Base-by-base conservation (phyloP, 2,113 vertebrate species). In the Alaudala cheleensis region DNA sequence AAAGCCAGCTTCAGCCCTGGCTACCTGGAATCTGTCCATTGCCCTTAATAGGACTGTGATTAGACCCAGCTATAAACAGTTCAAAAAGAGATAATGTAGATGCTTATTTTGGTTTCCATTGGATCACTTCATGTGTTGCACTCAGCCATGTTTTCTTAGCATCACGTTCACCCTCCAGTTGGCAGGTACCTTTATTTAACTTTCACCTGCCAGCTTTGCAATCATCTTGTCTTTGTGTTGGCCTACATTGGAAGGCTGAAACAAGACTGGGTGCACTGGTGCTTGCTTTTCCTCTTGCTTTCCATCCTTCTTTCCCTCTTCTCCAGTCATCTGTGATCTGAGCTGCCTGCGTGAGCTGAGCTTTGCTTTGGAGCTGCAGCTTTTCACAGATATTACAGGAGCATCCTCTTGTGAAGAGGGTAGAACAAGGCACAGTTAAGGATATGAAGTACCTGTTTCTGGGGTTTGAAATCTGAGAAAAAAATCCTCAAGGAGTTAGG, bases 111-210 rank as follows among this genome's bases (percentile, higher is more conserved):
- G 40, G 65, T 95, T 90, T 78, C 51, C 76, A 58, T 53, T 94
- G 66, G 42, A 54, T 17, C 0, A 0, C 25, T 91, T 62, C 17
- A 25, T 29, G 34, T 29, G 15, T 44, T 83, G 60, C 51, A 50
- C n/a, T 90, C 44, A 62, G 14, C 21, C 10, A 9, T 16, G 42
- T 86, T 95, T 92, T 88, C 90, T 92, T 73, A 93, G 71, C 76
- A 67, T 45, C 67, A 66, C 0, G 0, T 34, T 91, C 66, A 83
- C 81, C 76, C 81, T 86, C 58, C 33, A 64, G 39, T 9, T 93
- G 87, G 90, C 74, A 81, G 62, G 39, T 92, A 66, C 22, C 33
- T 37, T 45, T 93, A 90, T 90, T 95, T 95, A 83, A 86, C 90
- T 94, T 94, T n/a, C 33, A 93, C 67, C 67, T 81, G 60, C 89